Evolutionary conservation across 2,797 vertebrate species (phyloP), one percentile per base, ranked within the genome.

Genomic region (Characodon lateralis): DNA sequence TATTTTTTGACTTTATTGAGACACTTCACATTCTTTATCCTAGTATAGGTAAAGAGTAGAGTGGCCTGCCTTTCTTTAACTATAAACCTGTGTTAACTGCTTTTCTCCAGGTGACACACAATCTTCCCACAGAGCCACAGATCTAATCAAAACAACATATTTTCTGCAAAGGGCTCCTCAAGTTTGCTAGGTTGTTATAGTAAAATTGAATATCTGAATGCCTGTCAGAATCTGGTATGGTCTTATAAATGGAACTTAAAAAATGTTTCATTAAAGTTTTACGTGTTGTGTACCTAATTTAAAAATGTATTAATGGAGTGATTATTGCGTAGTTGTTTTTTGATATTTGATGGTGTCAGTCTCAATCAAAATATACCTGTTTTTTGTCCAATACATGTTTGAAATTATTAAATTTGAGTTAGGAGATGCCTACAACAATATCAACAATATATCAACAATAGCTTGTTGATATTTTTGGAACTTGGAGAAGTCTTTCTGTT

Each of bases 1-100:
- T 16, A 69, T 76, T 10, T n/a, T 80, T 75, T n/a, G 24, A 41
- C 73, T 77, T 74, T 65, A 80, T 83, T 88, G 73, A 82, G 78
- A 79, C 76, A 70, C 61, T 74, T 55, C 41, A 59, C 63, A 71
- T 59, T 0, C 51, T 73, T 72, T 75, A 53, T 31, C 79, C 26
- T 71, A 61, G 70, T 76, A 69, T 26, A 48, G 2, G 24, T 26
- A 16, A 69, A 43, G 39, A 6, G 24, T n/a, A 6, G 5, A 2
- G 24, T 43, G 39, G 5, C 22, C 24, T 69, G 10, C 41, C 6
- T 46, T 69, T 69, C 5, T n/a, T 46, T 14, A 14, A 46, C 13
- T 46, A 26, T 46, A 69, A n/a, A 69, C 66, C 20, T 16, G 26
- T 16, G 26, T n/a, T 10, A 69, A 46, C 13, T 13, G 12, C 39